A percentile compares a stretch with the other conserved stretches of the same genome.
phyloP scores from a whole-genome alignment of 2,797 vertebrate species.

The Hypotaenidia philippensis region DNA sequence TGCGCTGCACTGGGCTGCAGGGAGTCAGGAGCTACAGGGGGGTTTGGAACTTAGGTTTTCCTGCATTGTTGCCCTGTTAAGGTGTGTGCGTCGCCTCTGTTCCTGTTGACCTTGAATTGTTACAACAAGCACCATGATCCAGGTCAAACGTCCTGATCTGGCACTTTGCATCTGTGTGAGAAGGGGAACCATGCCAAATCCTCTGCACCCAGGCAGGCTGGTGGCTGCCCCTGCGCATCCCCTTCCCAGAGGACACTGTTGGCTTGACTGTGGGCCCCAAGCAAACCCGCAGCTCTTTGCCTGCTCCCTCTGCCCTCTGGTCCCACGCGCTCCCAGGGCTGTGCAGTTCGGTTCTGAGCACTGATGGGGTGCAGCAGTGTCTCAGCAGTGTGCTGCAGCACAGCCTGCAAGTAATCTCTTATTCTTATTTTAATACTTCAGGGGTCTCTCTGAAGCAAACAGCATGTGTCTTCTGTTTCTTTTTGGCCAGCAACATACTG shows the following conservation, averaged over 20 bases:
- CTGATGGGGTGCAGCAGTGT: background rate
- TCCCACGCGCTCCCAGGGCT: background rate
- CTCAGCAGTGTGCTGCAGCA: background rate
- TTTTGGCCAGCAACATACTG: background rate
- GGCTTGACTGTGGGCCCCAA: background rate
- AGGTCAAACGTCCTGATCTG: background rate
- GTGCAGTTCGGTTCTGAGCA: background rate
- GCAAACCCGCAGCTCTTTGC: background rate
- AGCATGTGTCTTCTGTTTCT: background rate
- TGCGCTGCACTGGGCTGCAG: background rate
- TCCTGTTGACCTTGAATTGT: background rate
- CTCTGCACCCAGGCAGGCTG: background rate
- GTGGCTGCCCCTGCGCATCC: background rate
- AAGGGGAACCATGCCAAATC: background rate
- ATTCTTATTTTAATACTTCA: background rate
- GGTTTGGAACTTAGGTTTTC: background rate
- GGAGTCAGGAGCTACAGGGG: rapidly evolving
- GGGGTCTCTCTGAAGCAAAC: background rate
- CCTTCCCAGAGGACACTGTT: background rate
- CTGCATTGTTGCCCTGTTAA: rapidly evolving
- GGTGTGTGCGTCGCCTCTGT: background rate
- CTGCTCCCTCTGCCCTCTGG: background rate
- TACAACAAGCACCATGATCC: background rate
- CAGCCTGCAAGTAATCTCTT: background rate
- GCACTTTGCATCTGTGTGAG: background rate